These are phyloP conservation scores for Leucophenga montana DNA, from an alignment of 2,888 invertebrate genomes.

Conservation along the genomic window DNA sequence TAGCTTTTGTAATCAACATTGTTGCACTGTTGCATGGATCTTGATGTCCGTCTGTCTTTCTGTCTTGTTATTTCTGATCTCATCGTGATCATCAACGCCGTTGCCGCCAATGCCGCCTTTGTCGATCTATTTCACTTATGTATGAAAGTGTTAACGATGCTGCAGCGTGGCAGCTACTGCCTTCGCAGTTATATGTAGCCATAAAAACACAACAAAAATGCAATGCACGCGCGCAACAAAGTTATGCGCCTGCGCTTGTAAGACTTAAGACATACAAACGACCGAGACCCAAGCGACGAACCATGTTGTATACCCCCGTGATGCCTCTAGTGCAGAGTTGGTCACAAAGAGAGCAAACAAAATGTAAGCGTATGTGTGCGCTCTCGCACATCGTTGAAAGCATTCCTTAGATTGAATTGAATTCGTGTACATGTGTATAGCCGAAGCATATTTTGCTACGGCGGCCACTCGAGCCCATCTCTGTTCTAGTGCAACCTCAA, in stretches of 20 bases:
- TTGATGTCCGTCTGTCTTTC: neutral
- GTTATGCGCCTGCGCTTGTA: slow-evolving; percentile 29
- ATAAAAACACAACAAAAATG: neutral
- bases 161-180: slow-evolving; percentile 20
- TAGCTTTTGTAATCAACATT: slow-evolving; percentile 51
- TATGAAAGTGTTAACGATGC: slow-evolving; percentile 16
- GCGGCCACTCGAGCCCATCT: neutral
- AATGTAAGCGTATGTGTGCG: neutral
- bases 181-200: neutral
- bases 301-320: neutral
- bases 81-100: slow-evolving; percentile 14
- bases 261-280: slow-evolving; percentile 14
- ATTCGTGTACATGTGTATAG: no score
- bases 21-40: slow-evolving; percentile 1
- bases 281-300: no score
- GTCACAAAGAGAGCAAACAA: no score
- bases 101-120: slow-evolving; percentile 30
- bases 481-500: neutral
- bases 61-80: neutral
- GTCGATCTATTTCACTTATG: slow-evolving; percentile 56
- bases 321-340: neutral
- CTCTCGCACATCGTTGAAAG: neutral
- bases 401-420: no score
- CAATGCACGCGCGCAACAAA: slow-evolving; percentile 17
- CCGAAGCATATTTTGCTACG: no score